phyloP scores from a whole-genome alignment of 2,888 invertebrate species.

The Griposia aprilina region DNA sequence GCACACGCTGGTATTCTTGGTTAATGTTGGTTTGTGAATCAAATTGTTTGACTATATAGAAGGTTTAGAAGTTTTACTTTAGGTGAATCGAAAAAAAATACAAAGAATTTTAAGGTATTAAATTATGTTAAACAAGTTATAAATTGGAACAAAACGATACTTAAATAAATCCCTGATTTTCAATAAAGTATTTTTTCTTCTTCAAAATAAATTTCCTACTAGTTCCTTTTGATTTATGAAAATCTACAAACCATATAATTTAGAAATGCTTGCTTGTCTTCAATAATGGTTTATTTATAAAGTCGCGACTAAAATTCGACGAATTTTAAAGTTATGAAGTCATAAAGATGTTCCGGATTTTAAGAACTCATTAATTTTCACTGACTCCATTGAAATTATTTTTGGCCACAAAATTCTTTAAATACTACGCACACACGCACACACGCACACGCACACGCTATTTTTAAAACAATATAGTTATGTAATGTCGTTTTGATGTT shows the following conservation, averaged over 20 bases:
- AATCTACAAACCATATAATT: background rate
- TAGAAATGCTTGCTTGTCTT: background rate
- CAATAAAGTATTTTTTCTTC: background rate
- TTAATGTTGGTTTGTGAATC: background rate
- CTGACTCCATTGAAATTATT: background rate
- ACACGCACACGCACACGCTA: no score
- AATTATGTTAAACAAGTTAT: background rate
- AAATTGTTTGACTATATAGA: background rate
- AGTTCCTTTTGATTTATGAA: background rate
- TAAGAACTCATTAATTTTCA: background rate
- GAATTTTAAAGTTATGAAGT: background rate
- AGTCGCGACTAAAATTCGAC: background rate
- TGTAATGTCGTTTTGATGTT: background rate
- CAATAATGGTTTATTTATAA: conserved; percentile 1
- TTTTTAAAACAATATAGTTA: background rate
- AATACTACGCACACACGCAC: no score
- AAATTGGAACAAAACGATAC: background rate
- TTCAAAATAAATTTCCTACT: background rate
- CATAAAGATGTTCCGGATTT: background rate
- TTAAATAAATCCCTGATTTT: background rate
- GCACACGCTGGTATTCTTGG: background rate
- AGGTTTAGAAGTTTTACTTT: background rate
- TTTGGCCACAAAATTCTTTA: background rate
- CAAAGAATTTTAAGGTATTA: background rate
- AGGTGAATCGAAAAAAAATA: background rate